These are phyloP conservation scores for Drosophila saltans DNA, from an alignment of 1,140 invertebrate genomes.

Conservation along the genomic window DNA sequence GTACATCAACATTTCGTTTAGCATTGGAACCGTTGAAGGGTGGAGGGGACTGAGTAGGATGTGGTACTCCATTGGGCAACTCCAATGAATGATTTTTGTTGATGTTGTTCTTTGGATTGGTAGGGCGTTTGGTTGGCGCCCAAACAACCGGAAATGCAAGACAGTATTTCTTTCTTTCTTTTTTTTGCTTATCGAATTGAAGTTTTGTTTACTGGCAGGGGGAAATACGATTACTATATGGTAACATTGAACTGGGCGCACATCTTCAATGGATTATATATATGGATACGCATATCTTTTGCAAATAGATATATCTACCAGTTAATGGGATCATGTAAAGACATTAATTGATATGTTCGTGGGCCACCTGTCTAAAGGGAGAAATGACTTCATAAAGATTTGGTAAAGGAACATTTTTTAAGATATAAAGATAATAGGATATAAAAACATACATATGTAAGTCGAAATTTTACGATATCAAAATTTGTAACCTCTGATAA, in stretches of 20 bases:
- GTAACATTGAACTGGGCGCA: background rate
- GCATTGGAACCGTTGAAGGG: constrained; percentile 27
- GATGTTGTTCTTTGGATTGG: constrained; percentile 28
- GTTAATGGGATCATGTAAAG: constrained; percentile 5
- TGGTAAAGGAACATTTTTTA: background rate
- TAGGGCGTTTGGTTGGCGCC: constrained; percentile 50
- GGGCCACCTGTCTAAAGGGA: background rate
- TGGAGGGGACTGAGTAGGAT: constrained; percentile 1
- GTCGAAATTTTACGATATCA: too few species aligned
- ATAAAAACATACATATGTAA: too few species aligned
- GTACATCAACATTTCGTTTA: constrained; percentile 45
- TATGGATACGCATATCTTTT: background rate
- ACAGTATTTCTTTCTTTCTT: constrained; percentile 46
- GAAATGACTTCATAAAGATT: constrained; percentile 7
- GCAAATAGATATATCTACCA: constrained; percentile 5
- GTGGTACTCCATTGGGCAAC: constrained; percentile 5
- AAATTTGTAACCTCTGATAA: too few species aligned
- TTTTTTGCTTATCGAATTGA: constrained; percentile 50
- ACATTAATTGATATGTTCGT: background rate
- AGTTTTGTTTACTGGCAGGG: constrained; percentile 57
- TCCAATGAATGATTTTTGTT: constrained; percentile 31
- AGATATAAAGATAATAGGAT: too few species aligned
- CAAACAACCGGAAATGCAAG: constrained; percentile 68
- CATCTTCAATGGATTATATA: background rate
- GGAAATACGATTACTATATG: constrained; percentile 41